Base-by-base conservation (phyloP, 2,888 invertebrate species). In the Tenthredo amoena region DNA sequence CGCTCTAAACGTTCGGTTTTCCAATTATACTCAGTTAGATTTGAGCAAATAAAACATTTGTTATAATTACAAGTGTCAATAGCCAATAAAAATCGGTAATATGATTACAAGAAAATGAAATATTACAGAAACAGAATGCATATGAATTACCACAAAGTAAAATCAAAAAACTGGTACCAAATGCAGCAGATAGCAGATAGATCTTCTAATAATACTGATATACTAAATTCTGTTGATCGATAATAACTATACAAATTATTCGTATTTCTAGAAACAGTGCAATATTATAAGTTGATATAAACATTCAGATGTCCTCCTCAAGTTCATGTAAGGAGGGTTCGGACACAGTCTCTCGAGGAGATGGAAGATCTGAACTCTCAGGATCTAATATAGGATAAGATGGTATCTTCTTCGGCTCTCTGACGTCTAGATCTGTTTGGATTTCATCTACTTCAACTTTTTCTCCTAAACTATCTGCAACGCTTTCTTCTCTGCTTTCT, bases 361-460 rank as follows among this genome's bases (percentile, higher is more conserved):
- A 86, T 18, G 76, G 43, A 34, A 87, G n/a, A 34, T 87, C 87
- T 47, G 86, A 87, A 72, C 84, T 88, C 58, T 86, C 84, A 18
- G 87, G 85, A 58, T 87, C 87, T 81, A 58, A 76, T n/a, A 85
- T 65, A n/a, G 87, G 43, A 77, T 86, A 82, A 68, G 65, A 71
- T 12, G 85, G 86, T 72, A 85, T 87, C 83, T 84, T 85, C 58
- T 37, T n/a, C 68, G 79, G 83, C 34, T 58, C 18, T 68, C 62
- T n/a, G 10, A 15, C 31, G 10, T 76, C 55, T 31, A 31, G 79
- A 5, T 43, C 34, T 26, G 58, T 74, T n/a, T 47, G 84, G 5
- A 37, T 50, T 76, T 34, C 47, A 37, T 86, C 72, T 40, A 84
- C 65, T 72, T 74, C 79, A 72, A 21, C 34, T 68, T 85, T 86